Evolutionary conservation across 1,140 invertebrate species (phyloP), one percentile per base, ranked within the genome.

Genomic region (Portunus trituberculatus): DNA sequence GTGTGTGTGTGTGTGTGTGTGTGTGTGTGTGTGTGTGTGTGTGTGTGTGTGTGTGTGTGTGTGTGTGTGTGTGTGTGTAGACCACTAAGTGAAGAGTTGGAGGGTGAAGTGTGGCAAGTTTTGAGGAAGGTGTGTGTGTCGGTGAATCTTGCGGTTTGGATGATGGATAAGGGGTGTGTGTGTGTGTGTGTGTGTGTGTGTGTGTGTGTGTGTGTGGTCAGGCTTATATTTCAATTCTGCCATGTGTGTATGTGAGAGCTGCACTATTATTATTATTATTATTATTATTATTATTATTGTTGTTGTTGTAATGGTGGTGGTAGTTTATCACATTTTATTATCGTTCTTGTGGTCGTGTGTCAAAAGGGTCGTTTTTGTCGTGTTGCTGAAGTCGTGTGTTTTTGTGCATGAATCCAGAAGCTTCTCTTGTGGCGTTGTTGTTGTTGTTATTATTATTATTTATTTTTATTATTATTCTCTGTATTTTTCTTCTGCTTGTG

Each of bases 381-480:
- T 59, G 52, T 59, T 59, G 16, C 16, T 59, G 3, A 59, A 59
- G 52, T 76, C 25, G n/a, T 76, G 20, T 76, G 1, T 76, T 76
- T 76, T 76, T 76, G 20, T 76, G 67, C 6, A n/a, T n/a, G 16
- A 3, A n/a, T 76, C n/a, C 20, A 76, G 20, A 7, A 76, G 20
- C n/a, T n/a, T 76, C 6, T n/a, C n/a, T 76, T 20, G 7, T 76
- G 20, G 20, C 20, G 12, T 59, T 59, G 8, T 76, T 2, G n/a
- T 76, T 76, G 8, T 76, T 76, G n/a, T 76, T 76, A 76, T 76
- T 76, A 76, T 76, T 76, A 76, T 76, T 76, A 76, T 76, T 76
- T 76, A 59, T 76, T n/a, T 3, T n/a, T 76, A 7, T 76, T n/a
- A n/a, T n/a, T 76, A n/a, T n/a, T 76, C 6, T 7, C n/a, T n/a